Conservation (phyloP, 2,888 invertebrate species). For the Diaprepes abbreviatus region DNA sequence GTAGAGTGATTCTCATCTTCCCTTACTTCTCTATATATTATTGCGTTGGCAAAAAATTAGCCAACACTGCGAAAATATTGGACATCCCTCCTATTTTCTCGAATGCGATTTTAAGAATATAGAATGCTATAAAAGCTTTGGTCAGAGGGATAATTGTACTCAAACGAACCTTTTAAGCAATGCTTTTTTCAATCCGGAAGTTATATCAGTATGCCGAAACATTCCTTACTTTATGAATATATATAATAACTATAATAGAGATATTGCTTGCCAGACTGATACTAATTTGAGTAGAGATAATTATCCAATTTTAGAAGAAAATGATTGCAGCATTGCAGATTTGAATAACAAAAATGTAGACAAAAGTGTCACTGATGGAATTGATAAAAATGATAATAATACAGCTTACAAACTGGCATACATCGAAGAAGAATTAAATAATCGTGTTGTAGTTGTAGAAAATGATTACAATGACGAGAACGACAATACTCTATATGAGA, state of each 20-base stretch:
- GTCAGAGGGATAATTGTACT: slow-evolving; percentile 22
- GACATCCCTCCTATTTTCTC: slow-evolving; percentile 25
- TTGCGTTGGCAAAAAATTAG: slow-evolving; percentile 50
- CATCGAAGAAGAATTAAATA: slow-evolving; percentile 24
- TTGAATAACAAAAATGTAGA: neutral
- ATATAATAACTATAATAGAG: slow-evolving; percentile 41
- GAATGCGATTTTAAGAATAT: slow-evolving; percentile 12
- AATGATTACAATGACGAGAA: no score
- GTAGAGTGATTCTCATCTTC: slow-evolving; percentile 46
- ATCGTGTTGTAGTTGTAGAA: neutral
- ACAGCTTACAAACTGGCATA: slow-evolving; percentile 36
- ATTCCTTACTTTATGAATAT: slow-evolving; percentile 38
- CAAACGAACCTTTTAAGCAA: slow-evolving; percentile 19
- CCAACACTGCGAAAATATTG: slow-evolving; percentile 40
- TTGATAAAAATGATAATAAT: neutral
- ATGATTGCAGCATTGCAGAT: neutral
- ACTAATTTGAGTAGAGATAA: neutral
- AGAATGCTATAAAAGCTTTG: neutral
- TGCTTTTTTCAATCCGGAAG: slow-evolving; percentile 28
- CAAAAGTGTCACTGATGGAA: neutral
- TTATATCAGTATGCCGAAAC: slow-evolving; percentile 29
- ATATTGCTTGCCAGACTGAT: slow-evolving; percentile 51
- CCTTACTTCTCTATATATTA: slow-evolving; percentile 50
- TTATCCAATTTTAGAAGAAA: neutral
- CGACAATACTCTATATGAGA: slow-evolving; percentile 36